A percentile compares a stretch with the other conserved stretches of the same genome.
phyloP scores from a whole-genome alignment of 2,113 vertebrate species.

The Pollimyrus isidori region DNA sequence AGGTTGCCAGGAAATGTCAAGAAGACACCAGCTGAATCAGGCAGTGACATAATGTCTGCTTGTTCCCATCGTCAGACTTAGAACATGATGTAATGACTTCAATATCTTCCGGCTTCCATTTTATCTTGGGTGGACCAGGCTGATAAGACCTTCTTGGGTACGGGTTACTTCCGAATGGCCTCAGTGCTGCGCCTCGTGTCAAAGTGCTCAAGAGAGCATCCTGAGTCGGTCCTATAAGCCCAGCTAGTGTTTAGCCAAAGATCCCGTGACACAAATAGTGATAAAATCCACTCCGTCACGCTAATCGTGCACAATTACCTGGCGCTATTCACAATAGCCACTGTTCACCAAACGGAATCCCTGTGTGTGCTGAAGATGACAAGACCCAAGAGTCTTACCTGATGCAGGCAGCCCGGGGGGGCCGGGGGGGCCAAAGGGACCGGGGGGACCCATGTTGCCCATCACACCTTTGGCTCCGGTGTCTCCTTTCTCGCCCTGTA shows the following conservation, averaged over 20 bases:
- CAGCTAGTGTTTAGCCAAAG: background rate
- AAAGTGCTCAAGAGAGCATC: background rate
- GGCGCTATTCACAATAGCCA: background rate
- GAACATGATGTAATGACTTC: slow-evolving; percentile 13
- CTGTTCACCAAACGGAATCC: background rate
- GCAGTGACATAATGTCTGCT: slow-evolving; percentile 16
- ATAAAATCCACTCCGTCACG: background rate
- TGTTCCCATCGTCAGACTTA: background rate
- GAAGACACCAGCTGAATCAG: slow-evolving; percentile 1
- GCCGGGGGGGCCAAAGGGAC: slow-evolving; percentile 71
- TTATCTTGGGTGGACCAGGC: background rate
- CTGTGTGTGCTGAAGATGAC: background rate
- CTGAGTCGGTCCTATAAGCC: background rate
- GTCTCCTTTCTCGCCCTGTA: slow-evolving; percentile 77
- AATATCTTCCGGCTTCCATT: background rate
- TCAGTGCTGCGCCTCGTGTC: background rate
- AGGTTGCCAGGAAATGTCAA: background rate
- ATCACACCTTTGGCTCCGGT: slow-evolving; percentile 58
- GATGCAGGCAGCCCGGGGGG: slow-evolving; percentile 68
- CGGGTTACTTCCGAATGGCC: background rate
- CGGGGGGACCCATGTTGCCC: slow-evolving; percentile 74
- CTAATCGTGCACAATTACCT: background rate
- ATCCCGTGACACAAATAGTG: too few relatives aligned
- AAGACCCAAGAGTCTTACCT: slow-evolving; percentile 55
- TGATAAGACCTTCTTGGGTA: background rate